Conservation (phyloP, 2,888 invertebrate species). For the Cheilosia scutellata region DNA sequence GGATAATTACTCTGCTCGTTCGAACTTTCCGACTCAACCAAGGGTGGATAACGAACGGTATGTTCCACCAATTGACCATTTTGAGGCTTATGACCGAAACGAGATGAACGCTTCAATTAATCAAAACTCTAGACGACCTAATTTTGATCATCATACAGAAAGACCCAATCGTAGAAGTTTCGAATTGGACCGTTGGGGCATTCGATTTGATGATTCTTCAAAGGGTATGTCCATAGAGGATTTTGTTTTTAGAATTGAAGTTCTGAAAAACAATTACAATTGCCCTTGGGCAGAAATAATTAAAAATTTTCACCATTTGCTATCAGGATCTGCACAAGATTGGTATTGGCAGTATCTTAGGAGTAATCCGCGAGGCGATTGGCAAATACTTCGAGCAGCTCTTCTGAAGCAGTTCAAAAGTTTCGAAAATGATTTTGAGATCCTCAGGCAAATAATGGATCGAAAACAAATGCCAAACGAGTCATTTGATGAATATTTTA, state of each 20-base stretch:
- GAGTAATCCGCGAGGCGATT: constrained; percentile 12
- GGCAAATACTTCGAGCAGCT: constrained; percentile 28
- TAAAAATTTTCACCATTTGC: constrained; percentile 29
- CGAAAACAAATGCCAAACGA: constrained; percentile 32
- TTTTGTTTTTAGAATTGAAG: background rate
- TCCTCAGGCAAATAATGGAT: constrained; percentile 33
- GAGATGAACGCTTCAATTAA: too few relatives aligned
- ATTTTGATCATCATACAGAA: too few relatives aligned
- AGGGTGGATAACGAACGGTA: too few relatives aligned
- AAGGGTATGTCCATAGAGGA: background rate
- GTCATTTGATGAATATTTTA: constrained; percentile 5
- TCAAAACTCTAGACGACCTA: too few relatives aligned
- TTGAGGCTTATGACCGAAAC: too few relatives aligned
- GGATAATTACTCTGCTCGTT: too few relatives aligned
- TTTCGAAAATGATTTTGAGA: constrained; percentile 33
- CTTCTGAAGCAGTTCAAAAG: constrained; percentile 27
- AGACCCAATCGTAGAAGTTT: background rate
- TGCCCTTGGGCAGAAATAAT: constrained; percentile 21
- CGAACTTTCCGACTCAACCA: too few relatives aligned
- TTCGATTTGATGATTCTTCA: constrained; percentile 37
- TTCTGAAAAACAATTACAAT: background rate
- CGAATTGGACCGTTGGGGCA: constrained; percentile 36
- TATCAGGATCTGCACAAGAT: constrained; percentile 28
- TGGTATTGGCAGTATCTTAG: constrained; percentile 45
- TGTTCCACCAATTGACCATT: too few relatives aligned